A percentile compares a stretch with the other conserved stretches of the same genome.
Evolutionary conservation across 2,888 invertebrate genomes (phyloP).

Genomic region (Caenorhabditis afra): DNA sequence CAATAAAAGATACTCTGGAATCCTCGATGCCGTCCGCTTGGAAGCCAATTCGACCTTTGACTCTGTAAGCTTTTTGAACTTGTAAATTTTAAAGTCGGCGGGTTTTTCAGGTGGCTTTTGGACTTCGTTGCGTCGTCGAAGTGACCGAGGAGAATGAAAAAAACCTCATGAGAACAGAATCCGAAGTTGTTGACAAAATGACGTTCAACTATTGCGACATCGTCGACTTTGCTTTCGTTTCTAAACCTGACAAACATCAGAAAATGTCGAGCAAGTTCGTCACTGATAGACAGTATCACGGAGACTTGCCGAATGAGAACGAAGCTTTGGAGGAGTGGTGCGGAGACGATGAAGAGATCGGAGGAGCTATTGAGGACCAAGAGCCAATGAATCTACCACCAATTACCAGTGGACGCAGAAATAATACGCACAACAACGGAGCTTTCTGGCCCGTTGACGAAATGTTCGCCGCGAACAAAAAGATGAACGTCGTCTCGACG

Average conservation of each 20-base stretch:
- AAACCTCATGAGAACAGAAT: slow-evolving; percentile 58
- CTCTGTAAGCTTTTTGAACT: neutral
- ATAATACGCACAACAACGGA: slow-evolving; percentile 47
- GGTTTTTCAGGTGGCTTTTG: slow-evolving; percentile 44
- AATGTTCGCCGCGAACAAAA: slow-evolving; percentile 95
- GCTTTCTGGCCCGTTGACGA: slow-evolving; percentile 95
- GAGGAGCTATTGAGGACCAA: slow-evolving; percentile 44
- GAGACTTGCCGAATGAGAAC: slow-evolving; percentile 26
- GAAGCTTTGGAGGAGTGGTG: slow-evolving; percentile 63
- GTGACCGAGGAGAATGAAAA: slow-evolving; percentile 54
- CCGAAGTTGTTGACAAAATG: slow-evolving; percentile 61
- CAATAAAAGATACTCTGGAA: slow-evolving; percentile 44
- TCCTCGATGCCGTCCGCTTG: slow-evolving; percentile 5
- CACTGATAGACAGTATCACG: slow-evolving; percentile 67
- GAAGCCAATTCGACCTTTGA: neutral
- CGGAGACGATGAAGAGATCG: slow-evolving; percentile 55
- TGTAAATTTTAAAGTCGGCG: neutral
- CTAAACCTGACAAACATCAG: slow-evolving; percentile 49
- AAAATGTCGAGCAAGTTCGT: slow-evolving; percentile 56
- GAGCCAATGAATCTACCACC: slow-evolving; percentile 1
- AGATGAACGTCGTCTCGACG: slow-evolving; percentile 91
- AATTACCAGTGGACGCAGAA: slow-evolving; percentile 12
- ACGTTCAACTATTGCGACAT: slow-evolving; percentile 58
- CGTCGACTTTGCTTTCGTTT: slow-evolving; percentile 45
- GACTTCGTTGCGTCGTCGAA: slow-evolving; percentile 48